Conservation (phyloP, 2,888 invertebrate species). For the Ditula angustiorana region DNA sequence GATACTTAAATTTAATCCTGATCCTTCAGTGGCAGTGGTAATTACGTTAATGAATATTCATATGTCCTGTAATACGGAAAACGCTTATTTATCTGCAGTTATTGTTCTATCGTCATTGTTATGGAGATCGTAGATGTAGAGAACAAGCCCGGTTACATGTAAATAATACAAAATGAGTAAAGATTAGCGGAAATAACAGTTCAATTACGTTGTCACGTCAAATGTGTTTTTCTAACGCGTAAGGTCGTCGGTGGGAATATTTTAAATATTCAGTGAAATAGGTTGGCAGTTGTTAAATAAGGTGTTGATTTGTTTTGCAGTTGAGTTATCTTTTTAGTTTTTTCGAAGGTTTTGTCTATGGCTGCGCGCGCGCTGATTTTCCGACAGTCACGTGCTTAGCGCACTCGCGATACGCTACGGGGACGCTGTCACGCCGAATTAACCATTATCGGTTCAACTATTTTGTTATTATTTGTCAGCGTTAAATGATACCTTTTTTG, state of each 20-base stretch:
- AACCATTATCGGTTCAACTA: conserved; percentile 41
- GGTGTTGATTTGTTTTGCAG: conserved; percentile 5
- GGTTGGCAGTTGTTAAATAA: not conserved
- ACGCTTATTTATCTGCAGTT: conserved; percentile 67
- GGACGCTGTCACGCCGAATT: conserved; percentile 50
- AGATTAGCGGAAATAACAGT: conserved; percentile 72
- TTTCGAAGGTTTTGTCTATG: conserved; percentile 57
- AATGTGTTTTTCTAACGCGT: conserved; percentile 55
- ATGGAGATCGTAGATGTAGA: conserved; percentile 69
- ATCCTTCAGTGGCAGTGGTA: conserved; percentile 65
- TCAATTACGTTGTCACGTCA: conserved; percentile 65
- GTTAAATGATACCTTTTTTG: not conserved
- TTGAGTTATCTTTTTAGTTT: conserved; percentile 27
- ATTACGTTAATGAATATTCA: conserved; percentile 70
- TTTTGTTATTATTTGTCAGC: conserved; percentile 5
- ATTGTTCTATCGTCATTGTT: conserved; percentile 77
- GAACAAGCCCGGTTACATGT: conserved; percentile 59
- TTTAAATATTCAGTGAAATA: conserved; percentile 13
- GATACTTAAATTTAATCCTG: conserved; percentile 55
- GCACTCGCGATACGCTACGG: conserved; percentile 42
- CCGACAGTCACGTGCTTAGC: conserved; percentile 61
- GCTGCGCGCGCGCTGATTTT: conserved; percentile 52
- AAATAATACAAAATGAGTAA: conserved; percentile 63
- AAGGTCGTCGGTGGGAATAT: conserved; percentile 5
- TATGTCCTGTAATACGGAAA: conserved; percentile 67